Evolutionary conservation across 2,888 invertebrate genomes (phyloP), one percentile per base, ranked within the genome.

Genomic region (Netelia inedita): DNA sequence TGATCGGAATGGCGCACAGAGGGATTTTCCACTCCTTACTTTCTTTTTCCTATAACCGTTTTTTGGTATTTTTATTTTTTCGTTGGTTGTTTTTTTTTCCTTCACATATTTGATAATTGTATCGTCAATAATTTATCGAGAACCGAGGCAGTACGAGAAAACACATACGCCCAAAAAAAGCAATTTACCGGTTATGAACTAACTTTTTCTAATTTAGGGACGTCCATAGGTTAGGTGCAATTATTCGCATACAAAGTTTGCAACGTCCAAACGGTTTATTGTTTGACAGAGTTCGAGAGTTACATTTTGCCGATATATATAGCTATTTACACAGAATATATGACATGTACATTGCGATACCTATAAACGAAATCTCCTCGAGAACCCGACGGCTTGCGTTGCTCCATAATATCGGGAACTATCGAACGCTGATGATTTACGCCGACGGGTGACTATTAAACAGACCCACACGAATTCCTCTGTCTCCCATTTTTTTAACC

Each of bases 351-450:
- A 35, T 16, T 21, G 8, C 2, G 6, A 5, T 19, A 59, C 59
- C 35, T 11, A 41, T 61, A 53, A 50, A 72, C 75, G 46, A 74
- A 79, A 50, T 75, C 63, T 71, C 46, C 61, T 43, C 50, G 57
- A 57, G 19, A 84, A 76, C 28, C 16, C 19, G 61, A 61, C 46
- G 35, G 21, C 71, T 80, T 68, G 55, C 53, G 66, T 76, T 73
- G 76, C 80, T 65, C 76, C 84, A 81, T 81, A 81, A 81, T 80
- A 81, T 46, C 68, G 71, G 73, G 69, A 84, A 84, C 81, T 84
- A 84, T 76, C 81, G 81, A 80, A 76, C 50, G 43, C 63, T 21
- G 75, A 63, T 84, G 84, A 84, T 84, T 84, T 81, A 84, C 84
- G 46, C 61, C 35, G 84, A 78, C 80, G 61, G 71, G 65, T 55